Percentiles rank a stretch among this genome's conserved stretches.
phyloP scores from a whole-genome alignment of 1,140 invertebrate species.

The Drosophila novamexicana region DNA sequence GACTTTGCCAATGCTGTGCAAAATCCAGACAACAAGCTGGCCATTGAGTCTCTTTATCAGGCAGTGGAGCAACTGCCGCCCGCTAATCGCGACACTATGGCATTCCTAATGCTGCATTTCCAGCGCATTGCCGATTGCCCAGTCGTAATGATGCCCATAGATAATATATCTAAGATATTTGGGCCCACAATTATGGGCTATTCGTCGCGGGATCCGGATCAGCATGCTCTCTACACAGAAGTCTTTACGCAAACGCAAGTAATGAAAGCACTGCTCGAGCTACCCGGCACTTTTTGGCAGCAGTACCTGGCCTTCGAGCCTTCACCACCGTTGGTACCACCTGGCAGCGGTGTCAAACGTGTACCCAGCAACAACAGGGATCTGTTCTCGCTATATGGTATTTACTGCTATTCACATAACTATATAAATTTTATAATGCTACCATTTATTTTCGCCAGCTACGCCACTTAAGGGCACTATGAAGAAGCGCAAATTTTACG shows the following conservation, averaged over 20 bases:
- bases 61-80: slow-evolving; percentile 91
- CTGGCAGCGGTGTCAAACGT: slow-evolving; percentile 55
- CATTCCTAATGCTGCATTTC: slow-evolving; percentile 93
- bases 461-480: slow-evolving; percentile 79
- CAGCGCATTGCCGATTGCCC: slow-evolving; percentile 88
- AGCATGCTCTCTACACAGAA: slow-evolving; percentile 84
- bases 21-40: slow-evolving; percentile 85
- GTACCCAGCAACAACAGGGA: slow-evolving; percentile 65
- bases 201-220: slow-evolving; percentile 88
- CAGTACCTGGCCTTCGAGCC: slow-evolving; percentile 63
- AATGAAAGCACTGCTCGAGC: slow-evolving; percentile 88
- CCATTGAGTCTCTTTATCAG: slow-evolving; percentile 86
- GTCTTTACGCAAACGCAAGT: slow-evolving; percentile 88
- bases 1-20: slow-evolving; percentile 90
- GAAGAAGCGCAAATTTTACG: slow-evolving; percentile 79
- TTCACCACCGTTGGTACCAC: slow-evolving; percentile 20
- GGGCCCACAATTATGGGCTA: slow-evolving; percentile 94
- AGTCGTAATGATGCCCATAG: slow-evolving; percentile 91
- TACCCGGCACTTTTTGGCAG: slow-evolving; percentile 89
- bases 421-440: not conserved
- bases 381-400: slow-evolving; percentile 73
- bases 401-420: not conserved
- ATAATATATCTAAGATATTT: slow-evolving; percentile 92
- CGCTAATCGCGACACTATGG: slow-evolving; percentile 94
- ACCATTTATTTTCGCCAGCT: slow-evolving; percentile 38